Evolutionary conservation across 2,888 invertebrate species (phyloP).

Genomic region (Buathra laborator): DNA sequence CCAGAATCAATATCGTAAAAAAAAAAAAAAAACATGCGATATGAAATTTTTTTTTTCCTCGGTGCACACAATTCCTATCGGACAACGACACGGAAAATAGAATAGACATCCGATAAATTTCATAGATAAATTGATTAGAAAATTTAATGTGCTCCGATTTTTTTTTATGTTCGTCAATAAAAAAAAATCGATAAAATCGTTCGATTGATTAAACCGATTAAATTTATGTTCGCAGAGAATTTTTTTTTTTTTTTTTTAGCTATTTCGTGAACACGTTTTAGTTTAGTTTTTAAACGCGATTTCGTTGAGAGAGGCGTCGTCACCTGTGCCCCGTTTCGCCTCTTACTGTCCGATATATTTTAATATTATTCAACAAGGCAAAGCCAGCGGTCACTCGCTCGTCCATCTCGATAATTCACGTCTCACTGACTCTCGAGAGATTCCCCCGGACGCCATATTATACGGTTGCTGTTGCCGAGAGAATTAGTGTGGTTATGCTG

Average conservation of each 20-base stretch:
- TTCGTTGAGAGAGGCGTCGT: slow-evolving; percentile 42
- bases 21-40: slow-evolving; percentile 22
- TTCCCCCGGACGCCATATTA: slow-evolving; percentile 5
- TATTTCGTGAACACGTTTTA: not conserved
- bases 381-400: not conserved
- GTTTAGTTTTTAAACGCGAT: slow-evolving; percentile 16
- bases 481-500: slow-evolving; percentile 1
- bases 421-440: slow-evolving; percentile 35
- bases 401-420: slow-evolving; percentile 53
- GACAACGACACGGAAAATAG: slow-evolving; percentile 16
- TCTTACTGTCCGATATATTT: slow-evolving; percentile 21
- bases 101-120: slow-evolving; percentile 7
- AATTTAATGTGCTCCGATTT: not conserved
- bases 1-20: slow-evolving; percentile 25
- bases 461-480: slow-evolving; percentile 23
- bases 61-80: slow-evolving; percentile 45
- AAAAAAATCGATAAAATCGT: not conserved
- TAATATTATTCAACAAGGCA: slow-evolving; percentile 37
- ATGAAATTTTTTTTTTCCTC: not conserved
- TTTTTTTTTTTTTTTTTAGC: not conserved
- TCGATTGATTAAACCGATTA: not conserved
- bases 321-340: slow-evolving; percentile 44
- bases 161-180: not conserved
- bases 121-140: not conserved
- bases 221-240: not conserved